Conservation (phyloP, 2,113 vertebrate genomes). For the Murina feae region DNA sequence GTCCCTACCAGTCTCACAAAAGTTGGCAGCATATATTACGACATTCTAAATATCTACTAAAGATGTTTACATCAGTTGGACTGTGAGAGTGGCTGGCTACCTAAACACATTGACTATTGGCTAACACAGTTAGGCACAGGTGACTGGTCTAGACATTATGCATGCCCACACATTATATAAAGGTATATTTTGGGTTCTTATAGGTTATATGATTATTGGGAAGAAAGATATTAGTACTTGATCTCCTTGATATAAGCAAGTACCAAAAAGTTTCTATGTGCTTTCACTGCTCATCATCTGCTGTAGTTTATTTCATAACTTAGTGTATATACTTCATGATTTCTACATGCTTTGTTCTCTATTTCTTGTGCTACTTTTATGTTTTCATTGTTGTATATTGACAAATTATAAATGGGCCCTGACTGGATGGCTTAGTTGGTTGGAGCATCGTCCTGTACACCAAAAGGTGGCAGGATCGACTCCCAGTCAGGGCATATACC, state of each 20-base stretch:
- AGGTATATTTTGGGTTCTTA: background rate
- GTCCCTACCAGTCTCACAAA: background rate
- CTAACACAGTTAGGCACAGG: background rate
- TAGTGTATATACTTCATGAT: background rate
- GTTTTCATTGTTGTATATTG: constrained; percentile 1
- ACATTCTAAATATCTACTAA: background rate
- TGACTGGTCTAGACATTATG: background rate
- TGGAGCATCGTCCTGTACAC: background rate
- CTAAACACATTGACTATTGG: background rate
- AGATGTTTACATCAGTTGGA: background rate
- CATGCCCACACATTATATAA: background rate
- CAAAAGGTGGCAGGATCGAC: background rate
- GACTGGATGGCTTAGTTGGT: background rate
- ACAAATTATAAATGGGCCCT: background rate
- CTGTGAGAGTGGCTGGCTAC: background rate
- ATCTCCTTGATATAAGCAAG: background rate
- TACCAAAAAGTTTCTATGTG: background rate
- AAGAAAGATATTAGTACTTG: background rate
- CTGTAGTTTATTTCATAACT: background rate
- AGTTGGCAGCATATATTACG: background rate
- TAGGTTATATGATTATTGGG: background rate
- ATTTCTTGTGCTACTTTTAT: constrained; percentile 39
- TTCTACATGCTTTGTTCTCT: background rate
- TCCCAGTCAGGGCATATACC: background rate
- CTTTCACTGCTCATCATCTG: background rate